A percentile compares a stretch with the other conserved stretches of the same genome.
phyloP scores from a whole-genome alignment of 2,797 vertebrate genomes.

The Fratercula arctica region DNA sequence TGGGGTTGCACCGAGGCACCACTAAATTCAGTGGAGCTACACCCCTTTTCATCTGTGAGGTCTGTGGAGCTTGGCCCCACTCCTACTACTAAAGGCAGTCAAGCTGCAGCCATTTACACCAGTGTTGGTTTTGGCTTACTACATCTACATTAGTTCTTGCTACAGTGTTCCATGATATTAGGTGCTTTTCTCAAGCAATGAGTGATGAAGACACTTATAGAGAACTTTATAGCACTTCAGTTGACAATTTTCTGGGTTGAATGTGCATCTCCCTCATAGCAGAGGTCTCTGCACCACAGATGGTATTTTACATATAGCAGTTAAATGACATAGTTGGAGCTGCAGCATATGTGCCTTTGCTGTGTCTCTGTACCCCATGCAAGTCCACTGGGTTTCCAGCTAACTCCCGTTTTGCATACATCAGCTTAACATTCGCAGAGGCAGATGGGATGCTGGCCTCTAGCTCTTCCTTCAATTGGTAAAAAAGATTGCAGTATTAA shows the following conservation, averaged over 20 bases:
- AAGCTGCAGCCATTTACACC: not conserved
- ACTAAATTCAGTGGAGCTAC: not conserved
- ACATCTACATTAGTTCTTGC: not conserved
- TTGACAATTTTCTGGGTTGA: slow-evolving; percentile 20
- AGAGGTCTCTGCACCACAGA: slow-evolving; percentile 60
- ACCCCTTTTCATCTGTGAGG: not conserved
- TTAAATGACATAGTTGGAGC: slow-evolving; percentile 42
- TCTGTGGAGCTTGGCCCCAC: not conserved
- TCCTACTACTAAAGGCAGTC: not conserved
- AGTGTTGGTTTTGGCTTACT: not conserved
- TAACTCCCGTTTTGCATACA: slow-evolving; percentile 47
- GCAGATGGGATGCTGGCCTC: slow-evolving; percentile 62
- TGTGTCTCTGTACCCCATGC: slow-evolving; percentile 18
- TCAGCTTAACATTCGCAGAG: slow-evolving; percentile 50
- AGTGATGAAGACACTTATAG: not conserved
- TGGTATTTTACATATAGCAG: slow-evolving; percentile 60
- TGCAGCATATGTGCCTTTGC: slow-evolving; percentile 62
- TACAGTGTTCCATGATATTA: not conserved
- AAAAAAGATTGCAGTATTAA: not conserved
- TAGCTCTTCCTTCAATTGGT: not conserved
- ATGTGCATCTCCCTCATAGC: slow-evolving; percentile 16
- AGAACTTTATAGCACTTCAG: slow-evolving; percentile 44
- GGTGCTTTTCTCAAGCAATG: not conserved
- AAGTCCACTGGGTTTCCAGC: slow-evolving; percentile 25
- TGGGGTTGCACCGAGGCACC: not conserved